Evolutionary conservation across 2,797 vertebrate species (phyloP), one percentile per base, ranked within the genome.

Genomic region (Eupleurogrammus muticus): DNA sequence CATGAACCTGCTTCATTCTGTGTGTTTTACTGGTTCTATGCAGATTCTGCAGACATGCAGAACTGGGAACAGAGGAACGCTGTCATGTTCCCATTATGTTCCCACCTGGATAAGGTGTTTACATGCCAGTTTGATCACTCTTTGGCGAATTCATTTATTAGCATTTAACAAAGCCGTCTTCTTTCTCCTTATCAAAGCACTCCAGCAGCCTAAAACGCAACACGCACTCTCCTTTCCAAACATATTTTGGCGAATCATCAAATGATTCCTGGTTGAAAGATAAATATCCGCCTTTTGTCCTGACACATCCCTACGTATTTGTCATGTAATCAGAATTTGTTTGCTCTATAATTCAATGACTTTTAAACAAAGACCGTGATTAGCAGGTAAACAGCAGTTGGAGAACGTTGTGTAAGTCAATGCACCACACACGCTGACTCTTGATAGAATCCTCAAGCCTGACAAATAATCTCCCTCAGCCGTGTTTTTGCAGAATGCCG

Each of bases 401-500:
- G 21, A 50, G 71, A 60, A 50, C 32, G 8, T 21, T 56, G 55
- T 66, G 70, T 57, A 44, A 80, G 74, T 73, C 34, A 21, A 64
- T 44, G 54, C 59, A 73, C 84, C 60, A 62, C 51, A 74, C 52
- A 64, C 72, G 34, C 80, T 54, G 74, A 71, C 57, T 85, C 64
- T 42, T 82, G 77, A 88, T 81, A 73, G 75, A 89, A 84, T 82
- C 63, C 77, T 50, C 67, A 76, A 10, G 72, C 73, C 73, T 86
- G 81, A 86, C 65, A 82, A 88, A 87, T 89, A 84, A 85, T 82
- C 81, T 85, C 65, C 79, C 70, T 70, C 70, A 60, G 75, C 23
- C 64, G 58, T 80, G 86, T 90, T 90, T 90, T 90, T 88, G 77
- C 82, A 84, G 60, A 84, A 86, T 13, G 58, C 78, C 73, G 87